phyloP scores from a whole-genome alignment of 2,888 invertebrate species.

The Volucella inanis region DNA sequence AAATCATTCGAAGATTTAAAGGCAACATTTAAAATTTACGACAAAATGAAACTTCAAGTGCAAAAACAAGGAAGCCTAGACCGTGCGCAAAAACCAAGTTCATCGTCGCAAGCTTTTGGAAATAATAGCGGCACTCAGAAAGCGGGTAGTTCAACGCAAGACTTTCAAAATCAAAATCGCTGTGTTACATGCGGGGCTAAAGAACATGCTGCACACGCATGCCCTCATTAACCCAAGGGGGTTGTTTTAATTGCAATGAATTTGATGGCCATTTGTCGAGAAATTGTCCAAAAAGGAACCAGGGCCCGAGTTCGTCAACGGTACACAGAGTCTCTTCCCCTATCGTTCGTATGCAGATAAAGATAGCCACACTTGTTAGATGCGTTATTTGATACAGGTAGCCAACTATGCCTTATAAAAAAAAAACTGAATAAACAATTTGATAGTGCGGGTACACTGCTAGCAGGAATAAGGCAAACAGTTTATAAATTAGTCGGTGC shows the following conservation, averaged over 20 bases:
- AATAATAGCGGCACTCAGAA: background rate
- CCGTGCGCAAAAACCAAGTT: conserved; percentile 15
- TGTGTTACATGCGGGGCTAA: conserved; percentile 31
- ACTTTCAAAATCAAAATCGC: conserved; percentile 25
- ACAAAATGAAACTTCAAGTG: no score
- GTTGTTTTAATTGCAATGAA: conserved; percentile 2
- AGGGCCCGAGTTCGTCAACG: background rate
- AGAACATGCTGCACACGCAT: background rate
- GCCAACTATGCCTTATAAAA: no score
- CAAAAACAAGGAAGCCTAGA: no score
- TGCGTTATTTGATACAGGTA: no score
- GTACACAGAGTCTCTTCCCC: conserved; percentile 19
- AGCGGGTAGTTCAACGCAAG: conserved; percentile 2
- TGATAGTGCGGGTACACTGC: conserved; percentile 1
- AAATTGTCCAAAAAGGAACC: conserved; percentile 2
- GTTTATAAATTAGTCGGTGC: background rate
- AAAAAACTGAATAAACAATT: no score
- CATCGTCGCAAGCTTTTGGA: conserved; percentile 3
- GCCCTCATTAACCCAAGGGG: conserved; percentile 6
- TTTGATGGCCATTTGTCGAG: conserved; percentile 5
- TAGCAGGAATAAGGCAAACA: background rate
- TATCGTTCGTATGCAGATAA: conserved; percentile 3
- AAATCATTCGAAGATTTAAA: no score
- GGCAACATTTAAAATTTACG: background rate
- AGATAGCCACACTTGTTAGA: no score